phyloP scores from a whole-genome alignment of 2,888 invertebrate species.

The Tromatobia lineatoria region DNA sequence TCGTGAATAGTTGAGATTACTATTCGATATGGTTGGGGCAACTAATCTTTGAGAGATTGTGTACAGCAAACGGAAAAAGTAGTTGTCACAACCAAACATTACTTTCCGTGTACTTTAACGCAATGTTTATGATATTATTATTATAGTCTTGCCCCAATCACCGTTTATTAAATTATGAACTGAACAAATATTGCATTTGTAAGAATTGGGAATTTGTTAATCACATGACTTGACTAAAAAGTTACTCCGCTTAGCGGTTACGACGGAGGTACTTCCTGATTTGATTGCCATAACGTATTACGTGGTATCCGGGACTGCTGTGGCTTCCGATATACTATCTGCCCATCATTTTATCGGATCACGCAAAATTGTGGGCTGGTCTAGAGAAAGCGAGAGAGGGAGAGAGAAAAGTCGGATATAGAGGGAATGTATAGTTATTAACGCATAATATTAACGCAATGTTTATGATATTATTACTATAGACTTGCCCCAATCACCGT shows the following conservation, averaged over 20 bases:
- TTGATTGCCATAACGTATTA: conserved; percentile 56
- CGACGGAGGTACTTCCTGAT: conserved; percentile 43
- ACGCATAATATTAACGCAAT: too few relatives aligned
- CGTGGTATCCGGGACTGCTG: conserved; percentile 10
- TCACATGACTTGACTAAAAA: background rate
- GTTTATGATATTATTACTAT: too few relatives aligned
- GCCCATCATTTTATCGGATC: conserved; percentile 72
- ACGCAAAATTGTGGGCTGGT: conserved; percentile 70
- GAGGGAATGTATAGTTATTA: conserved; percentile 17
- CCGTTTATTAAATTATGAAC: too few relatives aligned
- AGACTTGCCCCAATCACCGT: too few relatives aligned
- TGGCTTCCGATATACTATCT: conserved; percentile 27
- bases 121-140: too few relatives aligned
- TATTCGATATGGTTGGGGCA: too few relatives aligned
- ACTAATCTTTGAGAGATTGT: too few relatives aligned
- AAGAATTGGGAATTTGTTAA: background rate
- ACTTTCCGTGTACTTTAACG: too few relatives aligned
- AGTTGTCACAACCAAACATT: too few relatives aligned
- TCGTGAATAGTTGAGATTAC: too few relatives aligned
- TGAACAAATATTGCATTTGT: background rate
- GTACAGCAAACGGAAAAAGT: too few relatives aligned
- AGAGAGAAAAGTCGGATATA: too few relatives aligned
- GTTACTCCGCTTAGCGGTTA: conserved; percentile 9
- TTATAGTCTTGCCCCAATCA: background rate
- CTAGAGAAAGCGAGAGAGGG: conserved; percentile 28